These are phyloP conservation scores for Mamestra brassicae DNA, from an alignment of 2,888 invertebrate species.

Conservation along the genomic window DNA sequence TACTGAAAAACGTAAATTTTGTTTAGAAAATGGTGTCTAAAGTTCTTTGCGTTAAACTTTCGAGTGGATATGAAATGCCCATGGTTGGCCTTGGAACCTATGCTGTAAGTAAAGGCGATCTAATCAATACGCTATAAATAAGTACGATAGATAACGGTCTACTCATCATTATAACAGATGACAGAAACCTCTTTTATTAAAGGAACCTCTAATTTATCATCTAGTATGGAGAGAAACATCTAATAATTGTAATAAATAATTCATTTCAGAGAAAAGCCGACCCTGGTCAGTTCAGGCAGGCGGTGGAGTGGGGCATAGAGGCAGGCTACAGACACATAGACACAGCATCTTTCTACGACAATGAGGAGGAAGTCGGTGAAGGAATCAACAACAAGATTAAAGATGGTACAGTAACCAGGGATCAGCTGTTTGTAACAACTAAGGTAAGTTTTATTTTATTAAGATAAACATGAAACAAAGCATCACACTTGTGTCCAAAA, in stretches of 20 bases:
- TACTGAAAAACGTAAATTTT: neutral
- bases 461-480: too few relatives aligned
- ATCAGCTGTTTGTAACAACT: slow-evolving; percentile 90
- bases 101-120: slow-evolving; percentile 76
- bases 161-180: neutral
- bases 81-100: slow-evolving; percentile 93
- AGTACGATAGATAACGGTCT: neutral
- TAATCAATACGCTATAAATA: neutral
- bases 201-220: neutral
- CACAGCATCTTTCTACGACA: slow-evolving; percentile 87
- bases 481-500: neutral
- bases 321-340: slow-evolving; percentile 90
- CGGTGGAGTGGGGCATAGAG: slow-evolving; percentile 88
- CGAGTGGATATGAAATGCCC: slow-evolving; percentile 91
- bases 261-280: slow-evolving; percentile 79
- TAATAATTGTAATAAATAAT: neutral
- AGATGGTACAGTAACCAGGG: slow-evolving; percentile 84
- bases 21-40: slow-evolving; percentile 73
- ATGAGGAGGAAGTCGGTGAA: slow-evolving; percentile 89
- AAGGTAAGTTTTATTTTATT: slow-evolving; percentile 78
- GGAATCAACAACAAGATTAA: slow-evolving; percentile 87
- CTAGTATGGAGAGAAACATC: neutral
- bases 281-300: slow-evolving; percentile 80
- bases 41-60: slow-evolving; percentile 82
- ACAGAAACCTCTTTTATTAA: too few relatives aligned